phyloP scores from a whole-genome alignment of 2,888 invertebrate species.

The Pyrocoelia pectoralis region DNA sequence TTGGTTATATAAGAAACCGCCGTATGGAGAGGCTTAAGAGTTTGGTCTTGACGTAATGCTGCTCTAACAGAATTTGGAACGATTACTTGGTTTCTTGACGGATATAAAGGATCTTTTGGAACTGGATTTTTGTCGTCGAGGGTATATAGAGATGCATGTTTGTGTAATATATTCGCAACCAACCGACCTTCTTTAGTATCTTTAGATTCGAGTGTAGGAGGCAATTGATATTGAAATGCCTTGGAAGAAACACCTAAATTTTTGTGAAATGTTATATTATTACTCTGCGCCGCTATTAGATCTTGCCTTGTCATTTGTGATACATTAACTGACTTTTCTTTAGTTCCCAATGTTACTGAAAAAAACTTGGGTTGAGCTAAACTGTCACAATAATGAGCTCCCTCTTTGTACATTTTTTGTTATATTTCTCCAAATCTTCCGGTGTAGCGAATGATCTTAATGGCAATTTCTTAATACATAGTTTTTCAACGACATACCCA shows the following conservation, averaged over 20 bases:
- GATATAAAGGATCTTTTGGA: conserved; percentile 26
- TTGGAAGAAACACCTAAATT: neutral
- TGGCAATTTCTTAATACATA: conserved; percentile 43
- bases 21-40: neutral
- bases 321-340: neutral
- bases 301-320: no score
- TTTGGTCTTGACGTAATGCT: neutral
- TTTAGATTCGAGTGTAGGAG: neutral
- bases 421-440: conserved; percentile 8
- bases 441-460: conserved; percentile 37
- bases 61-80: conserved; percentile 8
- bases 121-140: conserved; percentile 19
- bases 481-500: conserved; percentile 46
- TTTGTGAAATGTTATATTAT: neutral
- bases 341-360: neutral
- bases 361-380: neutral
- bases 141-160: conserved; percentile 26
- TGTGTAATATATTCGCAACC: conserved; percentile 24
- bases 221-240: neutral
- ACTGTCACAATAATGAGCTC: neutral
- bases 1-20: no score
- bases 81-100: neutral
- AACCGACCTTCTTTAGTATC: conserved; percentile 14
- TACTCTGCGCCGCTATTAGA: neutral
- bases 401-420: neutral